Conservation (phyloP, 2,888 invertebrate species). For the Brachylomia viminalis region DNA sequence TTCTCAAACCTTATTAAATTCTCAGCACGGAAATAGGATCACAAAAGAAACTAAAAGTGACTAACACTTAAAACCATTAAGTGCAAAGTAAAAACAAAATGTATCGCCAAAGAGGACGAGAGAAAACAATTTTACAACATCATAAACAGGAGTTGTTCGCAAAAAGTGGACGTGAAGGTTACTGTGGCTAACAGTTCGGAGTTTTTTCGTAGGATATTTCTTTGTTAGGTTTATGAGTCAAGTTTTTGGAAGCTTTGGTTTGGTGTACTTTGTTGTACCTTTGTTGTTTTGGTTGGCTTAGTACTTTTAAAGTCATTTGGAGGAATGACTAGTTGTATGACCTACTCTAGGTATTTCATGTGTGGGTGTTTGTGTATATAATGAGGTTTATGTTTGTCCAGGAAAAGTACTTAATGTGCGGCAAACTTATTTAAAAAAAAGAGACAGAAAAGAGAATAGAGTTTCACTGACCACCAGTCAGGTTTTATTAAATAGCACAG, state of each 20-base stretch:
- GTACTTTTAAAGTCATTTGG: not conserved
- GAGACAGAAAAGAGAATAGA: not conserved
- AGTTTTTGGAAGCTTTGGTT: not conserved
- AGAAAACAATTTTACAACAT: conserved; percentile 59
- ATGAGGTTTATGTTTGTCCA: too few species aligned
- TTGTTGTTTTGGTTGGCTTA: not conserved
- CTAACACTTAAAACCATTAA: conserved; percentile 56
- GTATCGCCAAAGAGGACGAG: conserved; percentile 53
- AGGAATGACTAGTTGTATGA: not conserved
- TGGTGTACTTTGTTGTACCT: not conserved
- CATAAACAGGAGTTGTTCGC: conserved; percentile 58
- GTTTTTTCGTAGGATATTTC: conserved; percentile 23
- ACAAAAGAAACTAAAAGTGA: conserved; percentile 46
- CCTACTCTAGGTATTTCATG: not conserved
- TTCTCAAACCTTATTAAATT: conserved; percentile 34
- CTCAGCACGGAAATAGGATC: conserved; percentile 45
- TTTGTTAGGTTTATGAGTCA: not conserved
- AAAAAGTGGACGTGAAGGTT: conserved; percentile 50
- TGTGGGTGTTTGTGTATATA: not conserved
- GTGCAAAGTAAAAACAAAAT: conserved; percentile 57
- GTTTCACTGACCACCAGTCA: not conserved
- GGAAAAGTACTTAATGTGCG: too few species aligned
- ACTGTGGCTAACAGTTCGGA: conserved; percentile 20
- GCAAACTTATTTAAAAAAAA: not conserved
- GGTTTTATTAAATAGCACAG: not conserved